Evolutionary conservation across 2,797 vertebrate genomes (phyloP).

Genomic region (Lagodon rhomboides): DNA sequence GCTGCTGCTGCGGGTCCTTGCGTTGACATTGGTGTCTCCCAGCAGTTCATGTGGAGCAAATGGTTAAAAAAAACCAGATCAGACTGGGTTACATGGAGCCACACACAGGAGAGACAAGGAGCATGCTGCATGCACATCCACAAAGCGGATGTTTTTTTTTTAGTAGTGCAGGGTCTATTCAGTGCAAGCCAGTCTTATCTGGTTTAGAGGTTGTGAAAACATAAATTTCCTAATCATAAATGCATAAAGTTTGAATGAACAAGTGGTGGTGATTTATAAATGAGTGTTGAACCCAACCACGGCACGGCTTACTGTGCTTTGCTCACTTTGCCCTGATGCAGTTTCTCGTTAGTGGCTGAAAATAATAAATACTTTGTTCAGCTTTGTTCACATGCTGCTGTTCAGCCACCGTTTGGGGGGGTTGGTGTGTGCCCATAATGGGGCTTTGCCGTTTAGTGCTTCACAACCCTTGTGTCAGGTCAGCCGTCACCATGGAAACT

Average conservation of each 20-base stretch:
- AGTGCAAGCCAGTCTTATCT: constrained; percentile 24
- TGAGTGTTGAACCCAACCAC: not conserved
- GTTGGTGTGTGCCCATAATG: constrained; percentile 55
- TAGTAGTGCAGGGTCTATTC: constrained; percentile 4
- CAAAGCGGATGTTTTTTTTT: constrained; percentile 13
- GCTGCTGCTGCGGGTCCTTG: constrained; percentile 17
- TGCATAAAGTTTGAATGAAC: not conserved
- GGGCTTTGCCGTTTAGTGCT: constrained; percentile 66
- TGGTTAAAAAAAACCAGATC: constrained; percentile 66
- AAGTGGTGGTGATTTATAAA: not conserved
- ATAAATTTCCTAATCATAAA: not conserved
- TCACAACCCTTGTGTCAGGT: constrained; percentile 68
- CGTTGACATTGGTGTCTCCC: constrained; percentile 6
- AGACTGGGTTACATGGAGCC: constrained; percentile 57
- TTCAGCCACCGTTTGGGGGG: constrained; percentile 58
- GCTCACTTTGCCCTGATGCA: not conserved
- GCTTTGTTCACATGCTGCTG: constrained; percentile 13
- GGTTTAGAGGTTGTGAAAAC: constrained; percentile 20
- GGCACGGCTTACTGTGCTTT: not conserved
- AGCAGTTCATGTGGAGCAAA: constrained; percentile 37
- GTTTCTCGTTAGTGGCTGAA: not conserved
- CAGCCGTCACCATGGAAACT: constrained; percentile 80
- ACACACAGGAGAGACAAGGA: constrained; percentile 9
- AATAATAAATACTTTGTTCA: not conserved
- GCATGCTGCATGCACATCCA: constrained; percentile 32